Percentiles rank a stretch among this genome's conserved stretches.
phyloP scores from a whole-genome alignment of 2,113 vertebrate genomes.

The Silurus glanis region DNA sequence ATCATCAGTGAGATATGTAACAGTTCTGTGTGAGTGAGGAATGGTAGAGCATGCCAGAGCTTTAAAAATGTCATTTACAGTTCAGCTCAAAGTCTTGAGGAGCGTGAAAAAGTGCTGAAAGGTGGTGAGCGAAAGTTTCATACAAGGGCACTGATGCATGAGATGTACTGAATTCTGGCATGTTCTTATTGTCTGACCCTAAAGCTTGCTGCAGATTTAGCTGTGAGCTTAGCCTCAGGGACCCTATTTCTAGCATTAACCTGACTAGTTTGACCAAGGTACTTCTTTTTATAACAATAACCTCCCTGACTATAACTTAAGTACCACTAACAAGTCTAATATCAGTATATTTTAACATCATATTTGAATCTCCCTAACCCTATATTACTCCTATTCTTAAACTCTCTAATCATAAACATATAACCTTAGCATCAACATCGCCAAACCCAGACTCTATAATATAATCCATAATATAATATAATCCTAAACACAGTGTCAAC shows the following conservation, averaged over 20 bases:
- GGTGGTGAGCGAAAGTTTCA: background rate
- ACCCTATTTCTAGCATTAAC: background rate
- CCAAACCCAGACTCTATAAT: background rate
- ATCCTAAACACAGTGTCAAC: background rate
- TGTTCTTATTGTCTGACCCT: background rate
- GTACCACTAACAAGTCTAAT: background rate
- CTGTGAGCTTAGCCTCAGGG: no score
- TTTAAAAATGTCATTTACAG: conserved; percentile 15
- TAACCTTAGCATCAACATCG: background rate
- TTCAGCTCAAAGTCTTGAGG: conserved; percentile 2
- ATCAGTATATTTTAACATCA: background rate
- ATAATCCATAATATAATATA: background rate
- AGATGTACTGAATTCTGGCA: conserved; percentile 14
- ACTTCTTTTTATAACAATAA: background rate
- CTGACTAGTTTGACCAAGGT: background rate
- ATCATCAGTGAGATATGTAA: conserved; percentile 19
- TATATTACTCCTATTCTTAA: background rate
- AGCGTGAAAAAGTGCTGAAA: conserved; percentile 42
- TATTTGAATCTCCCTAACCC: background rate
- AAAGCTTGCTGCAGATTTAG: background rate
- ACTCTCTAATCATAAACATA: background rate
- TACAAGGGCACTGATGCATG: conserved; percentile 18
- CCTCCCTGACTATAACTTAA: background rate
- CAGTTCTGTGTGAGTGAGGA: background rate
- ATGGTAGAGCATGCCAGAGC: background rate